A percentile compares a stretch with the other conserved stretches of the same genome.
phyloP scores from a whole-genome alignment of 2,113 vertebrate genomes.

The Notiomystis cincta region DNA sequence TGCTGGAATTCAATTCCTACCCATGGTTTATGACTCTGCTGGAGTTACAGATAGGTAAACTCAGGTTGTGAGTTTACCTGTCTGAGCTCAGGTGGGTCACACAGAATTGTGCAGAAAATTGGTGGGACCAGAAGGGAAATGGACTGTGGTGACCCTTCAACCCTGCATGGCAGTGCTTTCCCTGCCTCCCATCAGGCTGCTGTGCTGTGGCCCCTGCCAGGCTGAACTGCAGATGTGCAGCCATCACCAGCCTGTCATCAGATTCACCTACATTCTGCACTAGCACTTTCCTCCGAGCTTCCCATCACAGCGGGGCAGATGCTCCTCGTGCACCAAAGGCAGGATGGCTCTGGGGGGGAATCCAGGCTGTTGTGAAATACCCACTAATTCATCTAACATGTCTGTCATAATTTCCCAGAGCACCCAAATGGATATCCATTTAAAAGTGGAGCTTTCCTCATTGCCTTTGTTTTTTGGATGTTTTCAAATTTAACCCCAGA shows the following conservation, averaged over 20 bases:
- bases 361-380: background rate
- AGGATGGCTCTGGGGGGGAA: background rate
- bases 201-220: background rate
- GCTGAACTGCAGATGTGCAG: background rate
- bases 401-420: background rate
- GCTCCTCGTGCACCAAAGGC: background rate
- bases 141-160: fast-evolving
- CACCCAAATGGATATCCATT: background rate
- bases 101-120: background rate
- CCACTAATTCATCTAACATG: background rate
- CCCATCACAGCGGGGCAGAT: background rate
- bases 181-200: background rate
- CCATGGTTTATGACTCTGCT: background rate
- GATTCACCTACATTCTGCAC: background rate
- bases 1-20: background rate
- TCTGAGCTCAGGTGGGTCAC: background rate
- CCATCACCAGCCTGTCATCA: too few species aligned
- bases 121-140: background rate
- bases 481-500: background rate
- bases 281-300: background rate
- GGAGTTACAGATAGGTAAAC: background rate
- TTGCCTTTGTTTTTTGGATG: background rate
- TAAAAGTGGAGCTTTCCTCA: background rate
- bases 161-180: background rate
- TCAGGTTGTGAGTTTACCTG: too few species aligned